Evolutionary conservation across 1,140 invertebrate genomes (phyloP), one percentile per base, ranked within the genome.

Genomic region (Aphelinus certus): DNA sequence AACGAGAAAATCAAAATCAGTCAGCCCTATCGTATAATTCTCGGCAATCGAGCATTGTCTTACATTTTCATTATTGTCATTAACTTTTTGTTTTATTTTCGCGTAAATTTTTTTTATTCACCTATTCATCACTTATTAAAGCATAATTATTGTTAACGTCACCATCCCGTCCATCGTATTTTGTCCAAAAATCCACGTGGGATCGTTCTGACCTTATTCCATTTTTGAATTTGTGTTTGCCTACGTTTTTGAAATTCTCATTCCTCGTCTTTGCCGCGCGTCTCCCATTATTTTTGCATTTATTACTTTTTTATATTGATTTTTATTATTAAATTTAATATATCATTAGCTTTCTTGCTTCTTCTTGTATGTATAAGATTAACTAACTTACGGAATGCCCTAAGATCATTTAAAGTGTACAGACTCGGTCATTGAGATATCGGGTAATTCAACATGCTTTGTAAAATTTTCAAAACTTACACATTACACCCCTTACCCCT

Each of bases 391-490:
- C 72, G 76, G 78, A 83, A 81, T 81, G 77, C 80, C 80, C 82
- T 82, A 82, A 83, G 75, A 81, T 81, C 79, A 81, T 83, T 80
- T 74, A 68, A 79, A 78, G 77, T 79, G 74, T 81, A 81, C 78
- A 81, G 77, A 84, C 78, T 81, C 76, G 77, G 61, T 79, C 58
- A 80, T 81, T 77, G 75, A 78, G 76, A 80, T 77, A 79, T 76
- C 74, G 74, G 77, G 76, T 80, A 70, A 81, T 79, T 80, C 76
- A 79, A 81, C 78, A 80, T 77, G 72, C 76, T 81, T 83, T 81
- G 79, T 83, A 83, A 83, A 84, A 83, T 81, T 78, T 79, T 83
- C 81, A 81, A 84, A 84, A 84, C 77, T 83, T 82, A 80, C 80
- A 76, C 79, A 71, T 78, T 80, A 82, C 77, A 66, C 62, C 68